Evolutionary conservation across 2,888 invertebrate genomes (phyloP), one percentile per base, ranked within the genome.

Genomic region (Micropterix aruncella): DNA sequence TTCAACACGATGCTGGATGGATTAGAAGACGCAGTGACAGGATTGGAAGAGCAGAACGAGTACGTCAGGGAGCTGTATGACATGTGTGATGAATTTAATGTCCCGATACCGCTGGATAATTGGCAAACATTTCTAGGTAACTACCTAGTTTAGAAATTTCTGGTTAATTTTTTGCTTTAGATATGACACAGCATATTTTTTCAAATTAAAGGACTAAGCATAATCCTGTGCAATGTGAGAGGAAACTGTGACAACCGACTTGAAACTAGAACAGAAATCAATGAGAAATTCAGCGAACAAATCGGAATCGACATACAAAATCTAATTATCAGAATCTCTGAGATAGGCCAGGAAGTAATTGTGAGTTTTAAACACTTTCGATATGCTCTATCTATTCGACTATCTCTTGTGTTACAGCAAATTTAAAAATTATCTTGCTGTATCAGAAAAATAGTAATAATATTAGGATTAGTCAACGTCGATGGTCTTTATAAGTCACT

Each of bases 41-140:
- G 65, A 17, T 72, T 93, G 55, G 88, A 90, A 56, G 67, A 74
- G 40, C 74, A 79, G 19, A 66, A 89, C 3, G 86, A 88, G 56
- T 85, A 90, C 57, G 77, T 86, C 3, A 82, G 87, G 51, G 88
- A 92, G 55, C 63, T 90, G 46, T 86, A 90, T 57, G 83, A 90
- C 50, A 73, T 91, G 3, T 85, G 89, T 65, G 86, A 88, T 46
- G 82, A 87, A 56, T 91, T 80, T 58, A 64, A 73, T 18, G 84
- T 92, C 45, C 70, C 75, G 0, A 76, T 85, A 42, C 76, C 83
- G 1, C 75, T 79, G 0, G 85, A 88, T 43, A 87, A 88, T 50
- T 72, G 75, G 63, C 69, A 72, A 3, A 75, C 75, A 48, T 82
- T 77, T 56, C 59, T 70, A 48, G 70, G 70, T 70, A 53, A 44